These are phyloP conservation scores for Corythornis leucogaster DNA, from an alignment of 2,797 vertebrate species.

Conservation along the genomic window DNA sequence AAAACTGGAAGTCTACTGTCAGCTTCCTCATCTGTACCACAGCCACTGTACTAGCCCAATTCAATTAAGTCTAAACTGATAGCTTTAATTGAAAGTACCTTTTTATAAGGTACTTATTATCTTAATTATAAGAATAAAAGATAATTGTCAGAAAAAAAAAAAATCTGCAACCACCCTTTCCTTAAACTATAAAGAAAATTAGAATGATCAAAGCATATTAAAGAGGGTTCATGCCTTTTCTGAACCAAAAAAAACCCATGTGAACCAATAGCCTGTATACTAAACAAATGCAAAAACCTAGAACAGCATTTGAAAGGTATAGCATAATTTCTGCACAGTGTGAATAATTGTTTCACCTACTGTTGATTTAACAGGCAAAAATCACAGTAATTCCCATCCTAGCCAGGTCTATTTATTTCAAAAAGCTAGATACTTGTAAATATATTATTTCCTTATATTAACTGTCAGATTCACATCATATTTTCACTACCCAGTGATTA, in stretches of 20 bases:
- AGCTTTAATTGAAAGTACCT: neutral
- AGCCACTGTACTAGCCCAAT: neutral
- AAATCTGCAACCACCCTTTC: neutral
- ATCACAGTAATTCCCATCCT: neutral
- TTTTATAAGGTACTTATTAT: neutral
- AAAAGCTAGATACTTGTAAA: neutral
- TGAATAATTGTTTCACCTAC: neutral
- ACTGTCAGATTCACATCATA: neutral
- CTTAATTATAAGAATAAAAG: neutral
- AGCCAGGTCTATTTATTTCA: neutral
- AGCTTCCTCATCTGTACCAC: neutral
- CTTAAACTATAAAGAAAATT: neutral
- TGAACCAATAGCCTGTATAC: neutral
- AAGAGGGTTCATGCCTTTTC: neutral
- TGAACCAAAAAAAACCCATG: neutral
- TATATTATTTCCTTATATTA: neutral
- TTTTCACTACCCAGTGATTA: neutral
- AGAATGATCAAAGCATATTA: neutral
- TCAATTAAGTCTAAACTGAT: neutral
- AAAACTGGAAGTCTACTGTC: neutral
- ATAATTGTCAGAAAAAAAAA: neutral
- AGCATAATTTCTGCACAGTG: neutral
- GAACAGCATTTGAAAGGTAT: neutral
- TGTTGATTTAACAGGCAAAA: neutral
- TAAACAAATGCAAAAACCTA: neutral